Evolutionary conservation across 2,888 invertebrate genomes (phyloP).

Genomic region (Dasypolia templi): DNA sequence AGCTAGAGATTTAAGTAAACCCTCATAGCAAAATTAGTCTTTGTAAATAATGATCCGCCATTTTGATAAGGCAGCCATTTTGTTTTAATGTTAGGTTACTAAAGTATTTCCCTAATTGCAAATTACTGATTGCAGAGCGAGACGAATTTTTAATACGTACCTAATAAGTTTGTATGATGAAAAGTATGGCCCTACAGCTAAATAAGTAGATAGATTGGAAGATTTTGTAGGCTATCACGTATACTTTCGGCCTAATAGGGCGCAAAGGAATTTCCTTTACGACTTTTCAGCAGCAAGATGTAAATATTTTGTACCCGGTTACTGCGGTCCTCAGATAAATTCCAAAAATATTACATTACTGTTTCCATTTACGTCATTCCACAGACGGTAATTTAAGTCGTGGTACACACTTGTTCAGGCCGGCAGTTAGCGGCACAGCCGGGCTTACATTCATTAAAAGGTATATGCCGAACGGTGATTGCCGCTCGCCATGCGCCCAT

Average conservation of each 20-base stretch:
- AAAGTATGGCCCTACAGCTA: conserved; percentile 10
- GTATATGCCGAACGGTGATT: not conserved
- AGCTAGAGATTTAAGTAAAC: not conserved
- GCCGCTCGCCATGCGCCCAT: not conserved
- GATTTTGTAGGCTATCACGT: not conserved
- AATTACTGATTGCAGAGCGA: conserved; percentile 24
- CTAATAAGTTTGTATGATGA: conserved; percentile 21
- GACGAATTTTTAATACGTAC: conserved; percentile 20
- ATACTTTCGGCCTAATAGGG: not conserved
- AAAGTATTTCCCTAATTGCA: conserved; percentile 35
- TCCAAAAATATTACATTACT: too few species aligned
- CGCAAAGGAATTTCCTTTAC: not conserved
- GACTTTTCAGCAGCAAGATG: not conserved
- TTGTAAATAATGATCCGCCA: conserved; percentile 37
- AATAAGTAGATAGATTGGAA: conserved; percentile 14
- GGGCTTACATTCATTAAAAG: not conserved
- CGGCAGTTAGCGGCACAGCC: not conserved
- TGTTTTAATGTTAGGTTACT: conserved; percentile 44
- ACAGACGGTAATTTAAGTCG: not conserved
- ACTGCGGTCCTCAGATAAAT: not conserved
- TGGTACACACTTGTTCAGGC: not conserved
- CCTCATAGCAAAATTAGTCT: conserved; percentile 40
- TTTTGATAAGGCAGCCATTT: conserved; percentile 61
- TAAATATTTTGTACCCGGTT: not conserved
- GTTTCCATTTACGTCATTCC: not conserved